Base-by-base conservation (phyloP, 1,140 invertebrate species). In the Papilio helenus region DNA sequence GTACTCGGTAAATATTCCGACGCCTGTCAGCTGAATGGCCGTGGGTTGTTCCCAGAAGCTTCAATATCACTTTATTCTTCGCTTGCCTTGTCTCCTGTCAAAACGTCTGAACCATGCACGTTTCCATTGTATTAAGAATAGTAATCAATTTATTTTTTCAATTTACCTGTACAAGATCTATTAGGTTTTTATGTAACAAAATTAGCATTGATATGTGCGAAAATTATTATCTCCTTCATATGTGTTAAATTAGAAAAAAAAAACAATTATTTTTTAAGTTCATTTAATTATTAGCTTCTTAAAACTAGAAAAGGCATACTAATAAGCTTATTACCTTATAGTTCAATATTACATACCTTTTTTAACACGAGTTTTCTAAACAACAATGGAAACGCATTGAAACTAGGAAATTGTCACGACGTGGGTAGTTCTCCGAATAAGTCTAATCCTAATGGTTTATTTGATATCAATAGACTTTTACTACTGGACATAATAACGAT, bases 11-110 rank as follows among this genome's bases (percentile, higher is more conserved):
- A 51, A 46, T 46, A 46, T 46, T 51, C 49, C 49, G 10, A 49
- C 51, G n/a, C 4, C 0, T 20, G 8, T 18, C 49, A 51, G 14
- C 14, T 14, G 7, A 46, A 23, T 26, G n/a, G n/a, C 61, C 68
- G 80, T 79, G 76, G 80, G 80, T 68, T 61, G 20, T 80, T 74
- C 76, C 76, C 39, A 18, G 80, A 81, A 81, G 16, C 18, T 39
- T 12, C 23, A 46, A 74, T 74, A 74, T 0, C 44, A 44, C 20
- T 74, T 20, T 26, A 23, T 3, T 20, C 42, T 49, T 49, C 23
- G 44, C 42, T 18, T 49, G 42, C 20, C 42, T 51, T 49, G 72
- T 74, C 42, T 44, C 72, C 20, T 44, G 42, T 46, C 72, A 74
- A 20, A 20, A n/a, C n/a, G 44, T 20, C 20, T 23, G 34, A 73